Conservation (phyloP, 2,797 vertebrate species). For the Alouatta caraya region DNA sequence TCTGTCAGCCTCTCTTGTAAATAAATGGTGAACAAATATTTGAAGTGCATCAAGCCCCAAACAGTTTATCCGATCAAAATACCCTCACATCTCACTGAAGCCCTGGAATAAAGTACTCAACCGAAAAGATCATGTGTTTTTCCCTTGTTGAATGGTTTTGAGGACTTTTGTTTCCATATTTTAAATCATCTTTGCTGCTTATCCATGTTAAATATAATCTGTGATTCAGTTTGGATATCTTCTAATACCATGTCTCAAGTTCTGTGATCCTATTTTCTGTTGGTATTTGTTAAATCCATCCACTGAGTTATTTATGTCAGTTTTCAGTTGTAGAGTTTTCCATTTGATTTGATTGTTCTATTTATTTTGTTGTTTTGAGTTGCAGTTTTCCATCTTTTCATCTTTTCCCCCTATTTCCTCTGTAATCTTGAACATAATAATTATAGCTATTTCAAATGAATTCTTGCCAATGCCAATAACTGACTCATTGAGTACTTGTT, state of each 20-base stretch:
- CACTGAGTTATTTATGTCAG: neutral
- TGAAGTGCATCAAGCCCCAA: neutral
- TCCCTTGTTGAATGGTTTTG: neutral
- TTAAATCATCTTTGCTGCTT: neutral
- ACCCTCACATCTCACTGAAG: neutral
- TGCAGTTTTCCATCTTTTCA: neutral
- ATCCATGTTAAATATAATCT: neutral
- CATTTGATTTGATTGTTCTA: neutral
- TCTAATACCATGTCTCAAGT: neutral
- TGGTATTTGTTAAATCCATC: neutral
- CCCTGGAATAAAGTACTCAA: neutral
- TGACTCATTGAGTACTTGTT: neutral
- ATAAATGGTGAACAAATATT: neutral
- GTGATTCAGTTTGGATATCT: neutral
- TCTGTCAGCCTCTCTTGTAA: neutral
- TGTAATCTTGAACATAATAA: neutral
- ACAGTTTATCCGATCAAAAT: neutral
- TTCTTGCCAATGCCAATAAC: neutral
- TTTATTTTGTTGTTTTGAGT: neutral
- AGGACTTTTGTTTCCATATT: neutral
- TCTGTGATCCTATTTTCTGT: neutral
- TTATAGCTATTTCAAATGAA: neutral
- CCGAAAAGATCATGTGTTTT: neutral
- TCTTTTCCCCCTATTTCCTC: neutral
- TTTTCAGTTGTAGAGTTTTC: neutral